Evolutionary conservation across 2,113 vertebrate species (phyloP).

Genomic region (Taurulus bubalis): DNA sequence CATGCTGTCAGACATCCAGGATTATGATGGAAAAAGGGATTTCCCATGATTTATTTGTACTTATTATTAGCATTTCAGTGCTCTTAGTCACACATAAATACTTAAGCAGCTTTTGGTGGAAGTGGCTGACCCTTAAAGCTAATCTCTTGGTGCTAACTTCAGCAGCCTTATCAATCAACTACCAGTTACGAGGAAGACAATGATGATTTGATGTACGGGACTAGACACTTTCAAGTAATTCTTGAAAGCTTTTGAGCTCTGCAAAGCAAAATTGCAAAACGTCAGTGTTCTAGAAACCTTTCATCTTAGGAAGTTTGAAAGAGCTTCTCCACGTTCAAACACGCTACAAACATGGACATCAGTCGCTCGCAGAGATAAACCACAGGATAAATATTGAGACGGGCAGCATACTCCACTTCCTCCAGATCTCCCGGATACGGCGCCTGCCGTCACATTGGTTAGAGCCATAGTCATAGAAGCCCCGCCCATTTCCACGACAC

Average conservation of each 20-base stretch:
- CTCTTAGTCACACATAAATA: constrained; percentile 50
- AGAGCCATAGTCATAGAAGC: too few relatives aligned
- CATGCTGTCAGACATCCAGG: constrained; percentile 12
- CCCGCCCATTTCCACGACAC: too few relatives aligned
- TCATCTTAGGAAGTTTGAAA: not conserved
- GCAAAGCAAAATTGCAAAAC: not conserved
- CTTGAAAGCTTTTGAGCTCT: not conserved
- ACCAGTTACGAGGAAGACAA: not conserved
- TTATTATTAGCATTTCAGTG: constrained; percentile 64
- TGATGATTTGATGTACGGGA: not conserved
- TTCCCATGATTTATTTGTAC: constrained; percentile 62
- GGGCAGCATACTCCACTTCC: too few relatives aligned
- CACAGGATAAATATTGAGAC: too few relatives aligned
- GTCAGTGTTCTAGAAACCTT: not conserved
- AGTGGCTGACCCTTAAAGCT: constrained; percentile 52
- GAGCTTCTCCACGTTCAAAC: not conserved
- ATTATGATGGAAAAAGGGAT: constrained; percentile 62
- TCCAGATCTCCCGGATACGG: too few relatives aligned
- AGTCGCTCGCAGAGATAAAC: too few relatives aligned
- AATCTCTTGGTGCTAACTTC: constrained; percentile 31
- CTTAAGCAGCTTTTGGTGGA: constrained; percentile 58
- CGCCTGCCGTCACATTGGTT: too few relatives aligned
- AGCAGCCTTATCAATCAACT: constrained; percentile 1
- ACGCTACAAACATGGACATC: not conserved
- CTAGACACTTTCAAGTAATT: not conserved